Percentiles rank a stretch among this genome's conserved stretches.
Conservation (phyloP, 2,888 invertebrate species). For the Aleiodes testaceus region DNA sequence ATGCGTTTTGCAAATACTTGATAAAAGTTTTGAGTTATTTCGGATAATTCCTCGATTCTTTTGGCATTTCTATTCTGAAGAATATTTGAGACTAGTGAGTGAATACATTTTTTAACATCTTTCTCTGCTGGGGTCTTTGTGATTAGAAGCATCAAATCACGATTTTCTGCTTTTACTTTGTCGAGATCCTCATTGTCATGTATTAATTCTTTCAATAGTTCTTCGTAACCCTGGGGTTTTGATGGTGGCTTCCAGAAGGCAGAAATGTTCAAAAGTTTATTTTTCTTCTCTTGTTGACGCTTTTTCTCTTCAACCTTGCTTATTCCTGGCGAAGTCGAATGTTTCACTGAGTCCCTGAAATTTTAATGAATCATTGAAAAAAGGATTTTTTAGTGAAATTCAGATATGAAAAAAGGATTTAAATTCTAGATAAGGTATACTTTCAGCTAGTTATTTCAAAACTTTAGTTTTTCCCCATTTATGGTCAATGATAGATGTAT, state of each 20-base stretch:
- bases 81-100: constrained; percentile 79
- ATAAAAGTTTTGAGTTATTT: constrained; percentile 93
- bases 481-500: too few species aligned
- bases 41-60: constrained; percentile 89
- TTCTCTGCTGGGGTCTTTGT: constrained; percentile 72
- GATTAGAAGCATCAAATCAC: constrained; percentile 62
- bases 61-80: constrained; percentile 77
- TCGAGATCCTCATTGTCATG: constrained; percentile 74
- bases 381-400: constrained; percentile 10
- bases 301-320: constrained; percentile 91
- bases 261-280: constrained; percentile 83
- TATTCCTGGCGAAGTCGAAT: constrained; percentile 76
- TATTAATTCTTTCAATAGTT: constrained; percentile 69
- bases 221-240: constrained; percentile 75
- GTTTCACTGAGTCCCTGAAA: constrained; percentile 55
- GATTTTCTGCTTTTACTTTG: constrained; percentile 73
- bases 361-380: constrained; percentile 52
- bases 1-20: constrained; percentile 84
- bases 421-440: too few species aligned
- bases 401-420: neutral
- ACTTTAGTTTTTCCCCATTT: too few species aligned
- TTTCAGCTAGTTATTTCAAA: too few species aligned
- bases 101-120: constrained; percentile 81
- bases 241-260: constrained; percentile 83
- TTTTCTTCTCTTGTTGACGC: constrained; percentile 83